phyloP scores from a whole-genome alignment of 2,113 vertebrate genomes.

The Entosphenus tridentatus region DNA sequence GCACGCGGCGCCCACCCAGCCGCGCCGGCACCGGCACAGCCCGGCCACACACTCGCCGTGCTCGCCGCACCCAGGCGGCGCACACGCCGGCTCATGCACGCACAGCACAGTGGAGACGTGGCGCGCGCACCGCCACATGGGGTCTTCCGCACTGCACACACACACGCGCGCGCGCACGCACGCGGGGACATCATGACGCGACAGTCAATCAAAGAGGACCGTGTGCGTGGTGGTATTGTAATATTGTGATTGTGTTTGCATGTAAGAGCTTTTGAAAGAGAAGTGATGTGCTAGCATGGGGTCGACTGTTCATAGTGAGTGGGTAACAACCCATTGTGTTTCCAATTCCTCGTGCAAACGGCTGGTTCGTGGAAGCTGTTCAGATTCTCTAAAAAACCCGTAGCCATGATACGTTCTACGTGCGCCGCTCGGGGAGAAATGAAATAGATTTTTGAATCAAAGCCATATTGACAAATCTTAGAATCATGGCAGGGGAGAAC shows the following conservation, averaged over 20 bases:
- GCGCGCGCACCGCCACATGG: conserved; percentile 56
- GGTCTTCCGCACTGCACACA: conserved; percentile 12
- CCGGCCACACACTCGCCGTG: conserved; percentile 40
- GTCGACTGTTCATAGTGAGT: background rate
- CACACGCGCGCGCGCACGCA: background rate
- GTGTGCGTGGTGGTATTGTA: background rate
- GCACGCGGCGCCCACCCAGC: conserved; percentile 35
- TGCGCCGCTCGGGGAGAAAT: no score
- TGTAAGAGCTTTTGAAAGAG: background rate
- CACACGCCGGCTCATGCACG: conserved; percentile 35
- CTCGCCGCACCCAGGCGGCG: conserved; percentile 32
- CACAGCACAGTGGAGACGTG: conserved; percentile 52
- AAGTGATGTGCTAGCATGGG: background rate
- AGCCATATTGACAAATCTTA: no score
- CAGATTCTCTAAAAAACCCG: no score
- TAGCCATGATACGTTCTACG: no score
- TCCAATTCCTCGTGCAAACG: no score
- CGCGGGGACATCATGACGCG: background rate
- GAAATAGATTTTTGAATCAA: no score
- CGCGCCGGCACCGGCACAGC: conserved; percentile 24
- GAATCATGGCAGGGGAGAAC: no score
- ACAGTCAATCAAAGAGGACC: background rate
- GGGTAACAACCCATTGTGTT: background rate
- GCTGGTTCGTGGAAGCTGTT: no score
- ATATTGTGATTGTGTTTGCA: background rate